These are phyloP conservation scores for Aphis craccivora DNA, from an alignment of 1,140 invertebrate species.

Conservation along the genomic window DNA sequence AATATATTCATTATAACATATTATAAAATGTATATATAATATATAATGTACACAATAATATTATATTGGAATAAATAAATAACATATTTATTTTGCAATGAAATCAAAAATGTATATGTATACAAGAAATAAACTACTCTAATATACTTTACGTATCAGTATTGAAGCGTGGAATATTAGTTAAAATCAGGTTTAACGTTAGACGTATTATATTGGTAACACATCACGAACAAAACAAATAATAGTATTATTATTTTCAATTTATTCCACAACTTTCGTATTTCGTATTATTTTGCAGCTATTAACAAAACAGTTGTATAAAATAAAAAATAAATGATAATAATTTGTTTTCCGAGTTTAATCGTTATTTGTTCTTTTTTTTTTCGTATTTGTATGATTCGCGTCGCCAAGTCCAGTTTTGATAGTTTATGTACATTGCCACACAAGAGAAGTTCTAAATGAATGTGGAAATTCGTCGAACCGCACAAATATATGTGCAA, in stretches of 20 bases:
- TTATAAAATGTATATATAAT: background rate
- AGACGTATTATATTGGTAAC: background rate
- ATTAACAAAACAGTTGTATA: background rate
- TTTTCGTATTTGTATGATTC: background rate
- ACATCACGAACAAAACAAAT: background rate
- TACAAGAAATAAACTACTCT: background rate
- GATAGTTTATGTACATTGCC: background rate
- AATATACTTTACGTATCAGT: background rate
- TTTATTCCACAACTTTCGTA: background rate
- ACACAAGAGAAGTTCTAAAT: background rate
- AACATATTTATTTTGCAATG: background rate
- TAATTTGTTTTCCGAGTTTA: background rate
- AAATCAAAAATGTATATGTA: background rate
- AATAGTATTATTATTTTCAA: background rate
- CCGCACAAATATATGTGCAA: background rate
- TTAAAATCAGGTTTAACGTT: background rate
- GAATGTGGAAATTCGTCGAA: background rate
- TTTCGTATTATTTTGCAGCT: background rate
- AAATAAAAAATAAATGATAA: background rate
- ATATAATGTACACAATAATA: background rate
- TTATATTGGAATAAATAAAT: background rate
- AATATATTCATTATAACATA: background rate
- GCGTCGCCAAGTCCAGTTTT: background rate
- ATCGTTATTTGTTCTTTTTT: slow-evolving; percentile 15
- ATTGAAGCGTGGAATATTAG: background rate